Evolutionary conservation across 2,113 vertebrate genomes (phyloP).

Genomic region (Bos javanicus): DNA sequence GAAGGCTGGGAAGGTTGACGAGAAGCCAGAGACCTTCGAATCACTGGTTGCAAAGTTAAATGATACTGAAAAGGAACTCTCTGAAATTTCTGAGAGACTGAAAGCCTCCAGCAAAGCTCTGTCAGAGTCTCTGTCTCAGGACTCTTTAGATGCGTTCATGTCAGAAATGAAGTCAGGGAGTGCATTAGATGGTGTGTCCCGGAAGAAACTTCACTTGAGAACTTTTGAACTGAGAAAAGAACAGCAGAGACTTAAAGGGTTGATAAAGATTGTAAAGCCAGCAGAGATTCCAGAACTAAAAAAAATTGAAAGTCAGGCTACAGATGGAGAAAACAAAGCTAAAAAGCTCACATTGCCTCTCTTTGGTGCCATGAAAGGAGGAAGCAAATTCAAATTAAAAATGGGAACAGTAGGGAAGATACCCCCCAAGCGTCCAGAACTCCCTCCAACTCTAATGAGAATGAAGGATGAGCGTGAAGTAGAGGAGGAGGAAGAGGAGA

Average conservation of each 20-base stretch:
- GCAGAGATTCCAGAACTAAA: constrained; percentile 91
- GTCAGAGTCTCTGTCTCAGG: constrained; percentile 84
- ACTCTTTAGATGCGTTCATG: constrained; percentile 97
- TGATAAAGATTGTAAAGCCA: constrained; percentile 93
- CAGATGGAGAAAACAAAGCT: constrained; percentile 80
- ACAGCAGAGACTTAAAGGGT: constrained; percentile 87
- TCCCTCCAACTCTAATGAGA: constrained; percentile 90
- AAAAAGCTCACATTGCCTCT: constrained; percentile 90
- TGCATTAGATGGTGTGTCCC: constrained; percentile 88
- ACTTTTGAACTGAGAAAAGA: constrained; percentile 91
- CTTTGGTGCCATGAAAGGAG: constrained; percentile 98
- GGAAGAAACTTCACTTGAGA: constrained; percentile 93
- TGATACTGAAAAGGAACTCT: constrained; percentile 89
- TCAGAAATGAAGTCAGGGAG: constrained; percentile 87
- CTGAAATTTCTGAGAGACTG: constrained; percentile 90
- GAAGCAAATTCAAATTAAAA: constrained; percentile 96
- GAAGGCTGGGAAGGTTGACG: constrained; percentile 95
- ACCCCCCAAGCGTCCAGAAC: constrained; percentile 87
- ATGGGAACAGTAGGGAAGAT: constrained; percentile 94
- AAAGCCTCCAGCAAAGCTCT: constrained; percentile 84
- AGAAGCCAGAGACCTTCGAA: constrained; percentile 92
- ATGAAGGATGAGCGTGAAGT: constrained; percentile 88
- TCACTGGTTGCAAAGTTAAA: constrained; percentile 92
- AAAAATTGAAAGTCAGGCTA: constrained; percentile 72
- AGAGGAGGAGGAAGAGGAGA: constrained; percentile 85